Evolutionary conservation across 2,888 invertebrate genomes (phyloP).

Genomic region (Vanessa cardui): DNA sequence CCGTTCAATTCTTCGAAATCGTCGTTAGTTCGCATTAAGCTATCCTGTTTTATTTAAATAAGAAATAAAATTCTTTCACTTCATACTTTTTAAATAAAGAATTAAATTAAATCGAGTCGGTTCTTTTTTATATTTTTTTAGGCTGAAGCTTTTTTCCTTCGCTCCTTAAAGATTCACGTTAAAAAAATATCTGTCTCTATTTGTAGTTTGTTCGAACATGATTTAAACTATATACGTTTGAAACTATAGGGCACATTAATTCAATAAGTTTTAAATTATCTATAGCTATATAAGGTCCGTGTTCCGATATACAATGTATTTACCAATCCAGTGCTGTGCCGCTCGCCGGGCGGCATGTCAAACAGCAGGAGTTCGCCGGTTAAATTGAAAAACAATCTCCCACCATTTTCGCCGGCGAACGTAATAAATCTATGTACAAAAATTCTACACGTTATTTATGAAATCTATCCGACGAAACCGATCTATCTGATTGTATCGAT

Average conservation of each 20-base stretch:
- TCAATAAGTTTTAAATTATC: constrained; percentile 23
- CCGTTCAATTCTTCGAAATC: neutral
- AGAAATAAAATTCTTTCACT: no score
- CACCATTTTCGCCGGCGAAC: constrained; percentile 81
- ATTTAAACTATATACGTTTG: no score
- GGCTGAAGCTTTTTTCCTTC: no score
- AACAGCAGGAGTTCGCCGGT: constrained; percentile 77
- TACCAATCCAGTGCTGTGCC: constrained; percentile 52
- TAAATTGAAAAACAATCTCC: constrained; percentile 84
- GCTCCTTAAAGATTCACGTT: no score
- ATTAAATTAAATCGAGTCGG: neutral
- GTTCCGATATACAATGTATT: constrained; percentile 43
- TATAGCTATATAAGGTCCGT: constrained; percentile 26
- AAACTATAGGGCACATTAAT: constrained; percentile 1
- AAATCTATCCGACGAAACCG: constrained; percentile 73
- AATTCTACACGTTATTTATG: constrained; percentile 82
- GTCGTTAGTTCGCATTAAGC: neutral
- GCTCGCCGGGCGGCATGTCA: constrained; percentile 73
- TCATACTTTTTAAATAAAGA: neutral
- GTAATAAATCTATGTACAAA: constrained; percentile 84
- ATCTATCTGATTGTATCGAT: constrained; percentile 62
- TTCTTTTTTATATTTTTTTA: no score
- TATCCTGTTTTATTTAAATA: neutral
- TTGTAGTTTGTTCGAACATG: neutral
- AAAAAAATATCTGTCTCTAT: no score